These are phyloP conservation scores for Psophia crepitans DNA, from an alignment of 2,113 vertebrate genomes.

Conservation along the genomic window DNA sequence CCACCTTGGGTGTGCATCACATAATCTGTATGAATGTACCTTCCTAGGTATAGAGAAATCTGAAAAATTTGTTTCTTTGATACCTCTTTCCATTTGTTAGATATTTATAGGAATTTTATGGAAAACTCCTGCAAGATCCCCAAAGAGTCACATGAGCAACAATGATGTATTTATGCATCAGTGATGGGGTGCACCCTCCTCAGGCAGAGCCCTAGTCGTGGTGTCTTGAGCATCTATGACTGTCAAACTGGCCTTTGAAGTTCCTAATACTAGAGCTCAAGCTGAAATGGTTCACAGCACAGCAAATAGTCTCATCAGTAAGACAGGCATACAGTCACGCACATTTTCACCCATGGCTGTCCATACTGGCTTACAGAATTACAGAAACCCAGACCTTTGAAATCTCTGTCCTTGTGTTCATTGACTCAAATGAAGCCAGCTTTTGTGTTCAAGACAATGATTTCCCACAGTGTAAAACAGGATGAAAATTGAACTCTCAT, in stretches of 20 bases:
- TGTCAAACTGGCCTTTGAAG: neutral
- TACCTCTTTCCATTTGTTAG: neutral
- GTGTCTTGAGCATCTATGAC: neutral
- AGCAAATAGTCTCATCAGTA: neutral
- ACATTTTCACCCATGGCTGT: neutral
- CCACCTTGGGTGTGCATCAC: neutral
- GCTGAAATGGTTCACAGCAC: neutral
- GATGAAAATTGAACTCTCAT: neutral
- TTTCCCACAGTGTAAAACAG: neutral
- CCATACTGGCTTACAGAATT: neutral
- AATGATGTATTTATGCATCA: neutral
- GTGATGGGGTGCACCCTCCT: neutral
- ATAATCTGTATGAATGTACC: neutral
- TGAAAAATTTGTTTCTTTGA: neutral
- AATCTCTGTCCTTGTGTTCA: neutral
- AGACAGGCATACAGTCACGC: neutral
- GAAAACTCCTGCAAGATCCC: neutral
- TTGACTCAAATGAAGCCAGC: neutral
- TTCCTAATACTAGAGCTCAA: neutral
- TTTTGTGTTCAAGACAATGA: neutral
- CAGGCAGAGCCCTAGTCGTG: neutral
- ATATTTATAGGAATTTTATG: neutral
- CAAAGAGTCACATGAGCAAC: neutral
- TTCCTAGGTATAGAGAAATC: neutral
- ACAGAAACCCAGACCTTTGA: accelerated